A percentile compares a stretch with the other conserved stretches of the same genome.
These are phyloP conservation scores for Drosophila pseudotalamancana DNA, from an alignment of 2,888 invertebrate species.

Conservation along the genomic window DNA sequence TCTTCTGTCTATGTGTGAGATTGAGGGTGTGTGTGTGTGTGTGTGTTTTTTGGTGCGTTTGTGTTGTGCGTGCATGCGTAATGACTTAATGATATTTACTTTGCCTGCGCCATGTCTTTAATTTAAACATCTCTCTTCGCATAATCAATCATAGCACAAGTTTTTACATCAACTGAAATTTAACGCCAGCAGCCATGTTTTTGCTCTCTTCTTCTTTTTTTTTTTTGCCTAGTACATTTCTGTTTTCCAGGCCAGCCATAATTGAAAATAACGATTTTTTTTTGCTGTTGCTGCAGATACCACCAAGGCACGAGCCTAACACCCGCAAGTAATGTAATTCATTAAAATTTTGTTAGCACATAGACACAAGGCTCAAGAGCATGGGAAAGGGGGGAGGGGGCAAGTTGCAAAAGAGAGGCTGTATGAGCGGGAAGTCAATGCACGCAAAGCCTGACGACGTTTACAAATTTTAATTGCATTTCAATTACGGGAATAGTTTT, in stretches of 20 bases:
- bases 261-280: slow-evolving; percentile 75
- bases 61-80: slow-evolving; percentile 32
- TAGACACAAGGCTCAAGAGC: slow-evolving; percentile 26
- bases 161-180: slow-evolving; percentile 57
- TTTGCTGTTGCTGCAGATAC: slow-evolving; percentile 17
- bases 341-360: slow-evolving; percentile 73
- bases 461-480: slow-evolving; percentile 82
- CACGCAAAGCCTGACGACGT: slow-evolving; percentile 56
- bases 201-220: slow-evolving; percentile 20
- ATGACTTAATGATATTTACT: slow-evolving; percentile 76
- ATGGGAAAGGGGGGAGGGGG: not conserved
- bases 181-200: slow-evolving; percentile 55
- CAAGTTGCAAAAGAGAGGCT: not conserved
- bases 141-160: slow-evolving; percentile 72
- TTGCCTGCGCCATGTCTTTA: slow-evolving; percentile 61
- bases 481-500: slow-evolving; percentile 80
- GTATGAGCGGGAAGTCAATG: slow-evolving; percentile 56
- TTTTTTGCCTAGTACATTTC: slow-evolving; percentile 13
- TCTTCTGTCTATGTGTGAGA: too few species aligned
- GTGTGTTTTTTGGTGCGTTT: not conserved
- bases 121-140: slow-evolving; percentile 73
- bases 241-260: slow-evolving; percentile 58
- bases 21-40: too few species aligned
- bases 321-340: slow-evolving; percentile 83
- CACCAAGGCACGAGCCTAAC: slow-evolving; percentile 54